Percentiles rank a stretch among this genome's conserved stretches.
Conservation (phyloP, 2,888 invertebrate species). For the Papilio gigon region DNA sequence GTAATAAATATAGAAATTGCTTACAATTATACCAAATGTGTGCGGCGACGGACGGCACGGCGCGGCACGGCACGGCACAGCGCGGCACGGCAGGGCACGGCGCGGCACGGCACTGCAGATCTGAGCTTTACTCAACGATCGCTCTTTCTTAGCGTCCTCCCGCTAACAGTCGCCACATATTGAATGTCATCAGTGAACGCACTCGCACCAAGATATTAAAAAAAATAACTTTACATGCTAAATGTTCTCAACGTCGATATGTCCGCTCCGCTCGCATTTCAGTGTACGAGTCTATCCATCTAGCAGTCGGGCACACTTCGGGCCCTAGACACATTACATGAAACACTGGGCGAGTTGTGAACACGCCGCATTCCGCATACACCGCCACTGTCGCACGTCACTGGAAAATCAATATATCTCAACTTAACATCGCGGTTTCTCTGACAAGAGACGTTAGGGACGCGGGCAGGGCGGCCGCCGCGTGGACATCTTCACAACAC, state of each 20-base stretch:
- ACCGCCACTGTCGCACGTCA: slow-evolving; percentile 66
- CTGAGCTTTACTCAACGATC: no score
- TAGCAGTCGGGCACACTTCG: slow-evolving; percentile 47
- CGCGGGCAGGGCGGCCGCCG: background rate
- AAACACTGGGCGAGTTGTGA: slow-evolving; percentile 62
- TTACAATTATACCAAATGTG: background rate
- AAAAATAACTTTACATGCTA: background rate
- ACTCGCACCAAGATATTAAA: slow-evolving; percentile 8
- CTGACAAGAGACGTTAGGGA: slow-evolving; percentile 44
- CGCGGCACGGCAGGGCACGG: no score
- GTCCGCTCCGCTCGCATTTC: background rate
- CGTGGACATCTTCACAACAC: background rate
- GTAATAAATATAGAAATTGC: slow-evolving; percentile 1
- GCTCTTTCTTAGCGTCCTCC: background rate
- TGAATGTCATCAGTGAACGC: slow-evolving; percentile 8
- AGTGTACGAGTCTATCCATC: slow-evolving; percentile 36
- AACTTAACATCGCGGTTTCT: slow-evolving; percentile 52
- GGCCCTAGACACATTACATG: slow-evolving; percentile 49
- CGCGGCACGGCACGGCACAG: no score
- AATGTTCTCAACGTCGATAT: background rate
- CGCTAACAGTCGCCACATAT: background rate
- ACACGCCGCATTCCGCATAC: slow-evolving; percentile 72
- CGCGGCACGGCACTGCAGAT: no score
- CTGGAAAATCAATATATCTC: slow-evolving; percentile 73
- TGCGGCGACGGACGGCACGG: no score